Percentiles rank a stretch among this genome's conserved stretches.
Conservation (phyloP, 1,140 invertebrate species). For the Microvelia longipes region DNA sequence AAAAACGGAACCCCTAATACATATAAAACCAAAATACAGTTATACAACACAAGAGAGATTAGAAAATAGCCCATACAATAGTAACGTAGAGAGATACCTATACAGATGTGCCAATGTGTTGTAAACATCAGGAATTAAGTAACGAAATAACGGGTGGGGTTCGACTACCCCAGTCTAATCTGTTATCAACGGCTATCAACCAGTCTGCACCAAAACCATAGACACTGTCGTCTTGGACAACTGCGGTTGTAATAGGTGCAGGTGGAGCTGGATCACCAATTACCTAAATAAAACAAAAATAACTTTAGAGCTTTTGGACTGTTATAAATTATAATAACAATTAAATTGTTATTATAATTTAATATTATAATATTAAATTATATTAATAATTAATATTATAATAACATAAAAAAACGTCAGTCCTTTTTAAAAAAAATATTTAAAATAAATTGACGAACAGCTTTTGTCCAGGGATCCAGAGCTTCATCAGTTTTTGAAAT, state of each 20-base stretch:
- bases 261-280: conserved; percentile 3
- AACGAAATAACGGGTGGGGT: conserved; percentile 17
- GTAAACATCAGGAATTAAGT: conserved; percentile 21
- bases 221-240: conserved; percentile 6
- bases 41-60: too few relatives aligned
- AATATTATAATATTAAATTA: conserved; percentile 6
- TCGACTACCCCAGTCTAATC: conserved; percentile 5
- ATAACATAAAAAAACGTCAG: too few relatives aligned
- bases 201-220: conserved; percentile 17
- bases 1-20: too few relatives aligned
- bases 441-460: too few relatives aligned
- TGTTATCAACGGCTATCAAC: conserved; percentile 16
- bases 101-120: background rate
- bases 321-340: too few relatives aligned
- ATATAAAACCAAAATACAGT: too few relatives aligned
- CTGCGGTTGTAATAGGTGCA: too few relatives aligned
- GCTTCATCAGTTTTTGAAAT: too few relatives aligned
- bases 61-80: background rate
- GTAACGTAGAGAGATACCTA: background rate
- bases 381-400: background rate
- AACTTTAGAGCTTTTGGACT: too few relatives aligned
- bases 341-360: conserved; percentile 3
- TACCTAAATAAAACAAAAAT: background rate
- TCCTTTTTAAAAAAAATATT: too few relatives aligned
- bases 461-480: too few relatives aligned